These are phyloP conservation scores for Galbula dea DNA, from an alignment of 2,113 vertebrate genomes.

Conservation along the genomic window DNA sequence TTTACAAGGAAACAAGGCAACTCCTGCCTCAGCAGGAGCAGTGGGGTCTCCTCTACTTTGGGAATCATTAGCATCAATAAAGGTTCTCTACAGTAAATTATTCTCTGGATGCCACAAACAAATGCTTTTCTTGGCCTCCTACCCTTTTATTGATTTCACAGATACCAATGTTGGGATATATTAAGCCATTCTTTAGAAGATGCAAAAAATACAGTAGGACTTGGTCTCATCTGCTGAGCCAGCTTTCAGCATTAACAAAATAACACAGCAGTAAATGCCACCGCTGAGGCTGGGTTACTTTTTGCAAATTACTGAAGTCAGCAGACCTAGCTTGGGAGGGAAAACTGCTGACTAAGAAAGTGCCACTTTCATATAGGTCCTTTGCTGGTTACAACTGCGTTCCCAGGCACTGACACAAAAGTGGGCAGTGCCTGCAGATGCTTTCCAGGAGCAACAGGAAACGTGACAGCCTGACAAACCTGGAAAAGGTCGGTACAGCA, in stretches of 20 bases:
- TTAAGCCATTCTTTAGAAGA: not conserved
- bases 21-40: not conserved
- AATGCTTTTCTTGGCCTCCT: not conserved
- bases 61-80: not conserved
- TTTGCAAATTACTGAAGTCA: not conserved
- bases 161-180: not conserved
- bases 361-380: not conserved
- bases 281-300: not conserved
- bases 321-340: not conserved
- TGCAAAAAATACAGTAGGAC: not conserved
- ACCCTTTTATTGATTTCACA: not conserved
- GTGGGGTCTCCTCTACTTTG: not conserved
- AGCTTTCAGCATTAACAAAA: not conserved
- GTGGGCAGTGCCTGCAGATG: fast-evolving
- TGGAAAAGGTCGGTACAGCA: not conserved
- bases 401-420: not conserved
- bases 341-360: not conserved
- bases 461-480: not conserved
- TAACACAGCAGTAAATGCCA: not conserved
- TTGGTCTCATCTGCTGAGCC: not conserved
- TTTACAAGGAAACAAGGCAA: not conserved
- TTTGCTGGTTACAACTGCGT: not conserved
- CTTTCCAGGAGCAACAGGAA: conserved; percentile 35
- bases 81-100: not conserved
- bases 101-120: not conserved